Evolutionary conservation across 2,797 vertebrate species (phyloP), one percentile per base, ranked within the genome.

Genomic region (Poeciliopsis infans): DNA sequence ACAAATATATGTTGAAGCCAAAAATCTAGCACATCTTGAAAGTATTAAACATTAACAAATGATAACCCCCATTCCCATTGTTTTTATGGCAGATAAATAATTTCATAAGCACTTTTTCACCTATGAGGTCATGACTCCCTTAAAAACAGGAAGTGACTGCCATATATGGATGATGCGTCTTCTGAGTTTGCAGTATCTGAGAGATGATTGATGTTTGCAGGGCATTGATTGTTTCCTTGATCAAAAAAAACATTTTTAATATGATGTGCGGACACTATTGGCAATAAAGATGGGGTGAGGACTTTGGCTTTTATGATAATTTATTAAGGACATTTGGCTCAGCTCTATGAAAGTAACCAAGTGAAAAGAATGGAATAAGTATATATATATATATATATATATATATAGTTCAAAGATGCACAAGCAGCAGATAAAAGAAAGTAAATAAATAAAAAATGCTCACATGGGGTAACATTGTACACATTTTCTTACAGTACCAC

Each of bases 1-100:
- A n/a, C 45, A 79, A 76, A 68, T 61, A 66, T n/a, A 25, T 69
- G 13, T 69, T 43, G 39, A 28, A 66, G 8, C 23, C 39, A 69
- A 57, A 79, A 70, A 43, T 5, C 66, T 43, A 15, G 1, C 16
- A 64, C 20, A 33, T 64, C 10, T 36, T 18, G 16, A 64, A 36
- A 64, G 15, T 36, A 20, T 64, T 10, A 10, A 36, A 33, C 31
- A 64, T 36, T 36, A 20, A 64, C 16, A 64, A 64, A 64, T 20
- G 20, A 36, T 36, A 66, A 23, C 20, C 18, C 18, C 33, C 7
- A 15, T 36, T 18, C 3, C 1, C 28, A 36, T 20, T 36, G 15
- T 36, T 66, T 66, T 36, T 2, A 64, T 18, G 7, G 6, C n/a
- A 3, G 5, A 18, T 33, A 36, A 36, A 20, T 39, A 39, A 66